Conservation (phyloP, 2,113 vertebrate species). For the Protobothrops flavoviridis region DNA sequence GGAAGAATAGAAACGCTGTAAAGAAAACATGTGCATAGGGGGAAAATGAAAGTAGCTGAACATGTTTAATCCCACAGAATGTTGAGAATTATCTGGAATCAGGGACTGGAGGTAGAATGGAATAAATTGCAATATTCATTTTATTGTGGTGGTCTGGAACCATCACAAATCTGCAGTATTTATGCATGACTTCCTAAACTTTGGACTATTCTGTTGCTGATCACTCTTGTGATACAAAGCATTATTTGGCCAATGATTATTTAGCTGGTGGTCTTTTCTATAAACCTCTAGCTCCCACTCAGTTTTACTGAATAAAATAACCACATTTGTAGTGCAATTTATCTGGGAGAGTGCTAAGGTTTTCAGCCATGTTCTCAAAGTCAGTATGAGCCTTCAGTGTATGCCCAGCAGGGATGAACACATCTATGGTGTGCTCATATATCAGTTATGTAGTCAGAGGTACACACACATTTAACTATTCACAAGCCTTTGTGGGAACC, state of each 20-base stretch:
- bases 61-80: not conserved
- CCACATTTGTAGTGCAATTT: not conserved
- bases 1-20: not conserved
- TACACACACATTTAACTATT: not conserved
- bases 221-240: not conserved
- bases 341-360: not conserved
- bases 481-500: not conserved
- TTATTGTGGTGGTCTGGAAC: not conserved
- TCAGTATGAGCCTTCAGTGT: not conserved
- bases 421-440: not conserved
- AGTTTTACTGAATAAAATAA: not conserved
- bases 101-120: not conserved
- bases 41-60: not conserved
- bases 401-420: not conserved
- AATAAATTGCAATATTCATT: not conserved
- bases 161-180: not conserved
- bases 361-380: not conserved
- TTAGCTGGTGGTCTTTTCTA: not conserved
- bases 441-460: not conserved
- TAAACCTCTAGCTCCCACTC: not conserved
- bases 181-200: not conserved
- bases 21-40: not conserved
- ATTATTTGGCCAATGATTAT: not conserved
- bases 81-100: not conserved
- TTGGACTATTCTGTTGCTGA: not conserved